A percentile compares a stretch with the other conserved stretches of the same genome.
Conservation (phyloP, 2,888 invertebrate species). For the Toxonevra muliebris region DNA sequence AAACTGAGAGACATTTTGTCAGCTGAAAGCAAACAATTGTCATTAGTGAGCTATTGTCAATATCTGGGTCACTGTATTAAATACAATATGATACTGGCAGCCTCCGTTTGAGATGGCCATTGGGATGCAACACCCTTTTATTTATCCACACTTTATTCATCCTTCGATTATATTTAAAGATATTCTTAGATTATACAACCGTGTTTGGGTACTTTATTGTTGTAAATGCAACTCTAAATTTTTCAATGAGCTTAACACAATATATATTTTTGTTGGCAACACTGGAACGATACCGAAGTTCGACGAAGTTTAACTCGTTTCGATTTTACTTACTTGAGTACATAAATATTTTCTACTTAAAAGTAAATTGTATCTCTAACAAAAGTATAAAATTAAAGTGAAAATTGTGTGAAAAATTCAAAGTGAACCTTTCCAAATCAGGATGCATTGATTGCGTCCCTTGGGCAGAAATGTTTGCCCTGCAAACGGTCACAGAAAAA, state of each 20-base stretch:
- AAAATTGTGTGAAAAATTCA: constrained; percentile 30
- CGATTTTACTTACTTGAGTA: constrained; percentile 39
- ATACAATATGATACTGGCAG: too few species aligned
- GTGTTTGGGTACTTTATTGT: neutral
- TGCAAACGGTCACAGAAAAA: constrained; percentile 16
- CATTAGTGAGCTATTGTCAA: too few species aligned
- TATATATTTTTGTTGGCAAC: constrained; percentile 34
- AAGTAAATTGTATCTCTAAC: constrained; percentile 37
- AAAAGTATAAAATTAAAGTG: constrained; percentile 27
- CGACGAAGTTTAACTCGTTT: constrained; percentile 42
- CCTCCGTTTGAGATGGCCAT: too few species aligned
- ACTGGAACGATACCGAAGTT: constrained; percentile 40
- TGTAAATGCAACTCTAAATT: neutral
- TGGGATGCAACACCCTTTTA: too few species aligned
- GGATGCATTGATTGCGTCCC: constrained; percentile 34
- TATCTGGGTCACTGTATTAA: too few species aligned
- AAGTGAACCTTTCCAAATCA: constrained; percentile 24
- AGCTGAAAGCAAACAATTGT: too few species aligned
- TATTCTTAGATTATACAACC: neutral
- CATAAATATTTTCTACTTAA: constrained; percentile 45
- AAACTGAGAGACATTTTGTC: too few species aligned
- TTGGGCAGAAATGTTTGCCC: constrained; percentile 35
- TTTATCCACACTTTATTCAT: too few species aligned
- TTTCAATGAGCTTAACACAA: neutral
- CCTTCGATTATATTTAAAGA: neutral